phyloP scores from a whole-genome alignment of 2,797 vertebrate genomes.

The Betta splendens region DNA sequence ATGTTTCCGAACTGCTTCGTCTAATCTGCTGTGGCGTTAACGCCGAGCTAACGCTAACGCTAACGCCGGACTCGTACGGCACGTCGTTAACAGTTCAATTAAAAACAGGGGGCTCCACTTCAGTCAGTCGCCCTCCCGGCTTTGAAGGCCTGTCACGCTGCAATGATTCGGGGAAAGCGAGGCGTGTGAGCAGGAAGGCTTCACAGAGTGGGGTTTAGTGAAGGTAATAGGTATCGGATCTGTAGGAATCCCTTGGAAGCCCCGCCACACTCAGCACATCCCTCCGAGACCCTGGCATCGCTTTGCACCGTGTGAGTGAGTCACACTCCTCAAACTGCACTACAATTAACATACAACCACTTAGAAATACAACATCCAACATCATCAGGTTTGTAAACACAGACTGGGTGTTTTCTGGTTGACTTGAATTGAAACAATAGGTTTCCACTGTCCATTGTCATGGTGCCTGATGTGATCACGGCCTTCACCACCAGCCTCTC shows the following conservation, averaged over 20 bases:
- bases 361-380: slow-evolving; percentile 13
- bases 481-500: slow-evolving; percentile 76
- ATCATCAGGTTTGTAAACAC: slow-evolving; percentile 32
- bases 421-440: slow-evolving; percentile 76
- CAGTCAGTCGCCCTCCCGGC: slow-evolving; percentile 57
- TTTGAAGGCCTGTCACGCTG: slow-evolving; percentile 50
- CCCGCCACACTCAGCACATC: slow-evolving; percentile 37
- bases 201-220: slow-evolving; percentile 54
- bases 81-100: slow-evolving; percentile 42
- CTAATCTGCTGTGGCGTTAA: slow-evolving; percentile 5
- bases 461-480: slow-evolving; percentile 70
- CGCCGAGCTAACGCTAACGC: slow-evolving; percentile 19
- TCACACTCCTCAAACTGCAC: slow-evolving; percentile 19
- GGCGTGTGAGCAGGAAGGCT: slow-evolving; percentile 62
- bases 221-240: slow-evolving; percentile 64
- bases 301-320: slow-evolving; percentile 14
- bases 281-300: slow-evolving; percentile 44
- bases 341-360: not conserved
- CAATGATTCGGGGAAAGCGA: slow-evolving; percentile 64
- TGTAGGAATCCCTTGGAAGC: slow-evolving; percentile 53
- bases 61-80: slow-evolving; percentile 10
- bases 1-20: not conserved
- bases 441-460: slow-evolving; percentile 78
- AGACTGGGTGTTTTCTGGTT: slow-evolving; percentile 34
- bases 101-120: slow-evolving; percentile 47